Conservation (phyloP, 2,797 vertebrate genomes). For the Octomys mimax region DNA sequence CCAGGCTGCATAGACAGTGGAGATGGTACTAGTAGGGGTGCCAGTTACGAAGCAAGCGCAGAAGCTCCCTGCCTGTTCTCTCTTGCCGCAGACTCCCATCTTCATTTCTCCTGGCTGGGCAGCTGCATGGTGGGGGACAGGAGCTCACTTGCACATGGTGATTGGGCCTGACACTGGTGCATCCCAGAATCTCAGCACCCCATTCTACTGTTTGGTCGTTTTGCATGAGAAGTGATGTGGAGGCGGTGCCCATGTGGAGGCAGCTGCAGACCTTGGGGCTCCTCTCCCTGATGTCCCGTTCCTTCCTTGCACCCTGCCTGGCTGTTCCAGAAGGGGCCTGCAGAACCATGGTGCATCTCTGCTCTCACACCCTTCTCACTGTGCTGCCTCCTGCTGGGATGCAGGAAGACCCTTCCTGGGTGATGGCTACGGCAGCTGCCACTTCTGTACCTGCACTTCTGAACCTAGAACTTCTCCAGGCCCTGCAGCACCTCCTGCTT, state of each 20-base stretch:
- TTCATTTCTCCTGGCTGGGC: neutral
- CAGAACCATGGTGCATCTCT: too few relatives aligned
- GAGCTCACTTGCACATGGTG: neutral
- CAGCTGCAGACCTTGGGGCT: neutral
- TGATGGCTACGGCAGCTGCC: too few relatives aligned
- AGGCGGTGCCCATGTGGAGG: too few relatives aligned
- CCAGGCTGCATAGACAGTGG: too few relatives aligned
- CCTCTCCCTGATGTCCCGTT: neutral
- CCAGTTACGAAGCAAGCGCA: neutral
- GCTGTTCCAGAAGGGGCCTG: neutral
- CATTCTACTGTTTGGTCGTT: too few relatives aligned
- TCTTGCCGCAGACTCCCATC: neutral
- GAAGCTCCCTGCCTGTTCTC: neutral
- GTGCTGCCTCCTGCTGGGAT: too few relatives aligned
- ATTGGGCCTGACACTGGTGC: neutral
- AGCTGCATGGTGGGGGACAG: neutral
- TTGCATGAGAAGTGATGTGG: too few relatives aligned
- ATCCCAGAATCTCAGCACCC: neutral
- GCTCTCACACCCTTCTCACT: too few relatives aligned
- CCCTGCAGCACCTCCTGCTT: neutral
- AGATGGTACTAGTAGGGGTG: neutral
- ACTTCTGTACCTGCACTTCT: too few relatives aligned
- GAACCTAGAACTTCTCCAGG: too few relatives aligned
- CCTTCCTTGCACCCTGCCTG: neutral
- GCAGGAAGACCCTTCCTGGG: accelerated